These are phyloP conservation scores for Rousettus madagascariensis DNA, from an alignment of 2,797 vertebrate genomes.

Conservation along the genomic window DNA sequence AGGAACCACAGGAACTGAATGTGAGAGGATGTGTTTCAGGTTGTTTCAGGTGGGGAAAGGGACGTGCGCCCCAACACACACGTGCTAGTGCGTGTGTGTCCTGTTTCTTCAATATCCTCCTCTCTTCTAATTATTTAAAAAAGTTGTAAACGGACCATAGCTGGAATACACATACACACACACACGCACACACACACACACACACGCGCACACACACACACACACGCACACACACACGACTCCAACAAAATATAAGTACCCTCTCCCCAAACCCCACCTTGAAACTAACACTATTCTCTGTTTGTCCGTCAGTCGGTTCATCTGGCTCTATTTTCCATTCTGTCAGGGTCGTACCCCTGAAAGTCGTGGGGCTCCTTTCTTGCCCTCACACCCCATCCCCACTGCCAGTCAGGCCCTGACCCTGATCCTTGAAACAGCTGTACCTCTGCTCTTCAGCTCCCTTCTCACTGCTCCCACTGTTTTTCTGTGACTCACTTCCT, in stretches of 20 bases:
- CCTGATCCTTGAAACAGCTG: too few relatives aligned
- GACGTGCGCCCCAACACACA: not conserved
- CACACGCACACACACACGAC: not conserved
- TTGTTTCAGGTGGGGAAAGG: not conserved
- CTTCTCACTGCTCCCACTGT: not conserved
- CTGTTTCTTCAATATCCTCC: not conserved
- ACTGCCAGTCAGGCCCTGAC: not conserved
- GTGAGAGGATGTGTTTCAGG: not conserved
- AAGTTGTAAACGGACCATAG: not conserved
- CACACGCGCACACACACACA: not conserved
- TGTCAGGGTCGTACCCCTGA: not conserved
- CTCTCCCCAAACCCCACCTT: not conserved
- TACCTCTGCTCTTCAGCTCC: not conserved
- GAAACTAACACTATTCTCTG: not conserved
- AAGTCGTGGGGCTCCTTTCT: not conserved
- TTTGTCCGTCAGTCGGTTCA: not conserved
- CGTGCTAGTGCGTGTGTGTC: not conserved
- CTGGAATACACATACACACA: not conserved
- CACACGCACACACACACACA: not conserved
- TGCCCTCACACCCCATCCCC: not conserved
- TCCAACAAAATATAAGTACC: not conserved
- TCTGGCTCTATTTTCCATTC: not conserved
- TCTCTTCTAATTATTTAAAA: not conserved
- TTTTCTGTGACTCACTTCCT: not conserved
- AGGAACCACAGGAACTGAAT: not conserved